Evolutionary conservation across 2,888 invertebrate genomes (phyloP).

Genomic region (Phengaris alcon): DNA sequence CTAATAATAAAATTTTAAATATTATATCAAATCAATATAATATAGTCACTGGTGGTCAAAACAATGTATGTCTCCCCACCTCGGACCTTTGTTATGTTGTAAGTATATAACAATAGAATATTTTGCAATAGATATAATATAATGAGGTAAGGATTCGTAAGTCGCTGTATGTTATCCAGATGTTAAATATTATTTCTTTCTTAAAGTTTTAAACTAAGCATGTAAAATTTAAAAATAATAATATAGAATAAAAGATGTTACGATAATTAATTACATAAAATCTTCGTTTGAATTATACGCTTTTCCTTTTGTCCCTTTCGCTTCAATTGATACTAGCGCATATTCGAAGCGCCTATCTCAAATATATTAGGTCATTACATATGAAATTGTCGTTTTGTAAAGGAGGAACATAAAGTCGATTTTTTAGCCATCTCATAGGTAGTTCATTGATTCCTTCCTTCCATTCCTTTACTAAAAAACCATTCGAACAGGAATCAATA

Average conservation of each 20-base stretch:
- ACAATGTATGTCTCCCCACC: constrained; percentile 48
- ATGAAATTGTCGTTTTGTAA: too few relatives aligned
- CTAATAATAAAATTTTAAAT: too few relatives aligned
- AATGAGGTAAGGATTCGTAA: constrained; percentile 68
- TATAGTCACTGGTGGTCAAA: not conserved
- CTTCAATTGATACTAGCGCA: not conserved
- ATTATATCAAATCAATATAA: constrained; percentile 21
- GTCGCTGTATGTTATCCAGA: constrained; percentile 76
- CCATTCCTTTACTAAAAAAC: too few relatives aligned
- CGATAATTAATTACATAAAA: constrained; percentile 78
- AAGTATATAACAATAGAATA: constrained; percentile 70
- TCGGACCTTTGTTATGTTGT: constrained; percentile 47
- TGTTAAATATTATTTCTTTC: constrained; percentile 79
- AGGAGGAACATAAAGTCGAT: too few relatives aligned
- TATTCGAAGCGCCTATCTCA: too few relatives aligned
- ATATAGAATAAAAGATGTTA: constrained; percentile 80
- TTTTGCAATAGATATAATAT: constrained; percentile 73
- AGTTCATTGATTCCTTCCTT: too few relatives aligned
- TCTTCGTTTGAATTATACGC: constrained; percentile 65
- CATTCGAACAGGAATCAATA: too few relatives aligned
- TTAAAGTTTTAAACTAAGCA: constrained; percentile 78
- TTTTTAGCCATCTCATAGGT: too few relatives aligned
- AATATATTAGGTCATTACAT: too few relatives aligned
- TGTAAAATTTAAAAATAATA: constrained; percentile 79
- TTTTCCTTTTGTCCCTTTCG: constrained; percentile 48